Percentiles rank a stretch among this genome's conserved stretches.
These are phyloP conservation scores for Puffinus mauretanicus DNA, from an alignment of 2,113 vertebrate species.

Conservation along the genomic window DNA sequence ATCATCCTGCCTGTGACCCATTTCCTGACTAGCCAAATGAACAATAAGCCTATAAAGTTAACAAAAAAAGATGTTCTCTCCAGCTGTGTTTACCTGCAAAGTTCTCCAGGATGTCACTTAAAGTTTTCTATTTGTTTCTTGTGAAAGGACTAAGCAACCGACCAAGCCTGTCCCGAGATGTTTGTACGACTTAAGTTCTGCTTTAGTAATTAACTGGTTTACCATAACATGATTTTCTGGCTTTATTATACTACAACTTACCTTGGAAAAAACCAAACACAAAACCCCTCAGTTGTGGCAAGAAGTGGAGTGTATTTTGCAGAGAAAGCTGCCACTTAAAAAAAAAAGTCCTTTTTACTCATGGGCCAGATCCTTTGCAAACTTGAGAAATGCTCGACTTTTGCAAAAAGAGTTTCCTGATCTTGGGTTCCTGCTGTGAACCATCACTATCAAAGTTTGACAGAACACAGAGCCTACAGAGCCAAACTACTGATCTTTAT, in stretches of 20 bases:
- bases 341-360: neutral
- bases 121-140: constrained; percentile 20
- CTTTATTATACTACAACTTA: neutral
- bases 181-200: neutral
- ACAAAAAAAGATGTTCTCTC: constrained; percentile 27
- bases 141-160: neutral
- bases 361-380: neutral
- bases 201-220: neutral
- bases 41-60: constrained; percentile 53
- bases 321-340: neutral
- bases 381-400: neutral
- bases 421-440: neutral
- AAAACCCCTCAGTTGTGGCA: neutral
- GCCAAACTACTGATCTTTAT: neutral
- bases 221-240: neutral
- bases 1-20: constrained; percentile 39
- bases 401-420: neutral
- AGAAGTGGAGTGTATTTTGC: neutral
- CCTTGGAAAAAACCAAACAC: neutral
- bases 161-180: neutral
- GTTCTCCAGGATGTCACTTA: constrained; percentile 50
- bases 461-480: neutral
- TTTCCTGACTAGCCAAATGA: constrained; percentile 47
- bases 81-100: constrained; percentile 64
- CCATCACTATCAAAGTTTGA: neutral